Percentiles rank a stretch among this genome's conserved stretches.
These are phyloP conservation scores for Trissoscelio sp. DNA, from an alignment of 2,888 invertebrate genomes.

Conservation along the genomic window DNA sequence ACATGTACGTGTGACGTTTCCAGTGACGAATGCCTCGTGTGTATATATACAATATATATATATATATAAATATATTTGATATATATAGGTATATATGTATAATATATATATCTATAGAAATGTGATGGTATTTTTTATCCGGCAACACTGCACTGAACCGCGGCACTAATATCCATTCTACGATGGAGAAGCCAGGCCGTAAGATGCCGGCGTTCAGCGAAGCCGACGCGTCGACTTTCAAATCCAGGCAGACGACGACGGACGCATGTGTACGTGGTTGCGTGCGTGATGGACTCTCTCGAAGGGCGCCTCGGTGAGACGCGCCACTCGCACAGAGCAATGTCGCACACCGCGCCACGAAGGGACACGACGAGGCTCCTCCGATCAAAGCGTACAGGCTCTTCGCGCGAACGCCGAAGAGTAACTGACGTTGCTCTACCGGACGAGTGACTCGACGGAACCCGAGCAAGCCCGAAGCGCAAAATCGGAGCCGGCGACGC, in stretches of 20 bases:
- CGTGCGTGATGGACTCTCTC: conserved; percentile 25
- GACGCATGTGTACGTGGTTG: conserved; percentile 31
- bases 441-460: conserved; percentile 72
- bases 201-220: conserved; percentile 55
- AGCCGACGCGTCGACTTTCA: conserved; percentile 58
- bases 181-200: conserved; percentile 47
- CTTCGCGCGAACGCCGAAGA: conserved; percentile 82
- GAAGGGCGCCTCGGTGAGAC: conserved; percentile 49
- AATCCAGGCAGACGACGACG: conserved; percentile 57
- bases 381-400: conserved; percentile 75
- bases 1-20: conserved; percentile 28
- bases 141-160: conserved; percentile 67
- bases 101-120: neutral
- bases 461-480: conserved; percentile 73
- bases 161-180: conserved; percentile 58
- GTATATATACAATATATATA: no score
- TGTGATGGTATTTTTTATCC: conserved; percentile 58
- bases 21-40: conserved; percentile 14
- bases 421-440: conserved; percentile 81
- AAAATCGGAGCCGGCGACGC: conserved; percentile 72
- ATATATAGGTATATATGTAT: neutral
- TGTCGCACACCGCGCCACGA: conserved; percentile 62
- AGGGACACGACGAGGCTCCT: conserved; percentile 65
- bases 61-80: no score
- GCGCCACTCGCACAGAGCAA: conserved; percentile 50